These are phyloP conservation scores for Dipodomys ordii DNA, from an alignment of 2,113 vertebrate species.

Conservation along the genomic window DNA sequence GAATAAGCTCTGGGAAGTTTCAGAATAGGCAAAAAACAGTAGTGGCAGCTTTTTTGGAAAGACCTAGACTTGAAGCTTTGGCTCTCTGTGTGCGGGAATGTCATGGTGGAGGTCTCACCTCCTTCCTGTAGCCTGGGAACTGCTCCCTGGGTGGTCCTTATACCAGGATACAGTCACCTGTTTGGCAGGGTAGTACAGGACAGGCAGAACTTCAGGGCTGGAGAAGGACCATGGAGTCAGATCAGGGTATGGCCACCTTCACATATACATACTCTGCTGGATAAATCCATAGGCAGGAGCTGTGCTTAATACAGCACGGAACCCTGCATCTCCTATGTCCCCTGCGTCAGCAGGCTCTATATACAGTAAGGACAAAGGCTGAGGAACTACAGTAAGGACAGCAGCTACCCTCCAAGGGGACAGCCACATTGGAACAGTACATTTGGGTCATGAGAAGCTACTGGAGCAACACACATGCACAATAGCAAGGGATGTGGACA, in stretches of 20 bases:
- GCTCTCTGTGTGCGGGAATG: too few species aligned
- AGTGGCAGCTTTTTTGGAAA: not conserved
- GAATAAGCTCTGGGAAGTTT: not conserved
- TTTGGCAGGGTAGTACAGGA: too few species aligned
- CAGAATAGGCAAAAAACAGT: not conserved
- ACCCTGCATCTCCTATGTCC: too few species aligned
- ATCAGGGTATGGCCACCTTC: not conserved
- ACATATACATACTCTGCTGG: not conserved
- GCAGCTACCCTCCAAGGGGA: not conserved
- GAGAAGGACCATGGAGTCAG: not conserved
- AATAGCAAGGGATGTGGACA: not conserved
- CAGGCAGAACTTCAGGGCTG: not conserved
- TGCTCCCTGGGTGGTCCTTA: not conserved
- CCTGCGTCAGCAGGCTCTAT: too few species aligned
- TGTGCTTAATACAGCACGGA: not conserved
- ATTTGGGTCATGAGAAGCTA: not conserved
- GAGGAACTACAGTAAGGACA: too few species aligned
- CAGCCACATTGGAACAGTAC: not conserved
- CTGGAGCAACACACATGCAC: fast-evolving
- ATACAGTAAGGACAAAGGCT: too few species aligned
- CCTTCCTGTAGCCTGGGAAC: not conserved
- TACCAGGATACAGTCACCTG: too few species aligned
- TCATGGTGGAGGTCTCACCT: not conserved
- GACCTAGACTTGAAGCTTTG: not conserved
- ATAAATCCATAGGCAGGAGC: not conserved